Evolutionary conservation across 2,113 vertebrate species (phyloP).

Genomic region (Tachysurus fulvidraco): DNA sequence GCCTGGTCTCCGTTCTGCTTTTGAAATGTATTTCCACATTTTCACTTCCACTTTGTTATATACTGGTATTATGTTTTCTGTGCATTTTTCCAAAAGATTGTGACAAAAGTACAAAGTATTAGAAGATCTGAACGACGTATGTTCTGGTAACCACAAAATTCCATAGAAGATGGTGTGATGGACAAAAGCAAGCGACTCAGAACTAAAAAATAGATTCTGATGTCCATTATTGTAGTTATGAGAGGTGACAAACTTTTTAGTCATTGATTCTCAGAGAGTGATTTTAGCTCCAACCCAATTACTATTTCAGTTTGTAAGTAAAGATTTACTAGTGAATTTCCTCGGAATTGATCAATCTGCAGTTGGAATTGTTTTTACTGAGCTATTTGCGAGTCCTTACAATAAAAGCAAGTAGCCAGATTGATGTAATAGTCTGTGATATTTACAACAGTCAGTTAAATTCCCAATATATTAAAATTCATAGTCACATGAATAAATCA

Average conservation of each 20-base stretch:
- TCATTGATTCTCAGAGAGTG: background rate
- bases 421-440: background rate
- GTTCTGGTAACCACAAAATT: background rate
- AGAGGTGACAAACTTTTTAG: background rate
- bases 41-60: background rate
- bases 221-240: background rate
- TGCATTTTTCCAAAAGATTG: background rate
- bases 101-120: background rate
- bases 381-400: background rate
- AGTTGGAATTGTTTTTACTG: background rate
- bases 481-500: background rate
- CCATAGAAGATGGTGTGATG: background rate
- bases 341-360: background rate
- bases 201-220: background rate
- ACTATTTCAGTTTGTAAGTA: background rate
- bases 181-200: background rate
- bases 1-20: slow-evolving; percentile 32
- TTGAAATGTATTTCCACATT: slow-evolving; percentile 9
- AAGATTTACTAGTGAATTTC: background rate
- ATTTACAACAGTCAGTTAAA: background rate
- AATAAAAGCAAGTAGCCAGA: background rate
- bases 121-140: background rate
- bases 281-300: background rate
- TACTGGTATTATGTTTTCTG: background rate
- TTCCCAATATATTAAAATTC: background rate